Evolutionary conservation across 1,140 invertebrate genomes (phyloP), one percentile per base, ranked within the genome.

Genomic region (Sipha flava): DNA sequence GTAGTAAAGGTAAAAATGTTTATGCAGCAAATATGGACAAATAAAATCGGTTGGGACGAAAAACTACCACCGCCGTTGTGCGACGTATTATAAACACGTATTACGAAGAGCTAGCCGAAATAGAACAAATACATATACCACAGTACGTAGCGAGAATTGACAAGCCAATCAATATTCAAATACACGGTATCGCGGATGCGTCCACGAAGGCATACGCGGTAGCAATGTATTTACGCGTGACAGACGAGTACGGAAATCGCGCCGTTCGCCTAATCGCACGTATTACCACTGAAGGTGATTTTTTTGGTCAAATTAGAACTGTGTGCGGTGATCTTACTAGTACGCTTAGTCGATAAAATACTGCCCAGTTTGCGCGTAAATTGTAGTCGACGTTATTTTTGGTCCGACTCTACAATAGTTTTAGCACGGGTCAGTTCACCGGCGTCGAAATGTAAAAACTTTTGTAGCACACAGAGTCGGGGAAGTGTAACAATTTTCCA

Each of bases 391-490:
- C 18, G 57, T 47, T 23, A 45, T 62, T 82, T 70, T n/a, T 84
- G 81, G 59, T 52, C 79, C 4, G 82, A 82, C 47, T 81, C 81
- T 0, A 80, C 81, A 14, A 77, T 81, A 9, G 79, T 79, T 3
- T 54, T 82, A 7, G 40, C 80, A 21, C 86, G 84, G 84, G 72
- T 85, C 10, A 75, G 62, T 9, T 68, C 72, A 2, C 37, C 79
- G 21, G 81, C 85, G 2, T 79, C 81, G 34, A 68, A 80, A n/a
- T 83, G 82, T 75, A n/a, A 84, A 87, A 82, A 83, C 82, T 0
- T 87, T 85, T 82, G 85, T 87, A 1, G 82, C 81, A 0, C 85
- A 88, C 80, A 72, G 85, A 52, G 84, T 86, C 0, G 79, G 77
- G 37, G 59, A 84, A 81, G 85, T 87, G 66, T 83, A 84, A 54